A percentile compares a stretch with the other conserved stretches of the same genome.
phyloP scores from a whole-genome alignment of 2,797 vertebrate genomes.

The Propithecus perrieri region DNA sequence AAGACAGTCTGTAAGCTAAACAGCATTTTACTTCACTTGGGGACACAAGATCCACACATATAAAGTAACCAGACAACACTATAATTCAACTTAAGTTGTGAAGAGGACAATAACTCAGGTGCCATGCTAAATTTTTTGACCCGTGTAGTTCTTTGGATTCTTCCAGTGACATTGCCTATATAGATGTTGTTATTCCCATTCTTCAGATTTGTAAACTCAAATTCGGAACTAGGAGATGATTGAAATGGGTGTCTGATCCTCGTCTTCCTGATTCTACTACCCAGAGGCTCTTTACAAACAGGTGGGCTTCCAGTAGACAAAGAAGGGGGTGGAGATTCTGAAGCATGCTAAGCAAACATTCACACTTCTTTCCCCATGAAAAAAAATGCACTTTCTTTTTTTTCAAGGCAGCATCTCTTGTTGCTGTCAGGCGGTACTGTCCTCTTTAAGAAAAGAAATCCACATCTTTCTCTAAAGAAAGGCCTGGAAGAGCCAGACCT shows the following conservation, averaged over 20 bases:
- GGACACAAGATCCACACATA: neutral
- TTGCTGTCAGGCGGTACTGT: neutral
- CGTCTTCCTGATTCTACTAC: neutral
- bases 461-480: neutral
- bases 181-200: neutral
- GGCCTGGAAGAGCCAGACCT: neutral
- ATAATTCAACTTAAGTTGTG: neutral
- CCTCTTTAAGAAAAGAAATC: constrained; percentile 26
- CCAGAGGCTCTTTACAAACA: neutral
- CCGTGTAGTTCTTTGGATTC: neutral
- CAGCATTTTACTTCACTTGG: neutral
- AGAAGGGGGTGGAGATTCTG: neutral
- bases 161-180: neutral
- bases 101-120: neutral
- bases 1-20: neutral
- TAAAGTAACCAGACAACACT: neutral
- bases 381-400: neutral
- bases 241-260: neutral
- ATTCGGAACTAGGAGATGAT: neutral
- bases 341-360: neutral
- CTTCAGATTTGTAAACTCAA: constrained; percentile 11
- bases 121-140: neutral
- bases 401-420: neutral
- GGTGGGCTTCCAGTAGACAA: neutral
- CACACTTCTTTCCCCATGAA: neutral